Percentiles rank a stretch among this genome's conserved stretches.
Evolutionary conservation across 2,113 vertebrate genomes (phyloP).

Genomic region (Oostethus manadensis): DNA sequence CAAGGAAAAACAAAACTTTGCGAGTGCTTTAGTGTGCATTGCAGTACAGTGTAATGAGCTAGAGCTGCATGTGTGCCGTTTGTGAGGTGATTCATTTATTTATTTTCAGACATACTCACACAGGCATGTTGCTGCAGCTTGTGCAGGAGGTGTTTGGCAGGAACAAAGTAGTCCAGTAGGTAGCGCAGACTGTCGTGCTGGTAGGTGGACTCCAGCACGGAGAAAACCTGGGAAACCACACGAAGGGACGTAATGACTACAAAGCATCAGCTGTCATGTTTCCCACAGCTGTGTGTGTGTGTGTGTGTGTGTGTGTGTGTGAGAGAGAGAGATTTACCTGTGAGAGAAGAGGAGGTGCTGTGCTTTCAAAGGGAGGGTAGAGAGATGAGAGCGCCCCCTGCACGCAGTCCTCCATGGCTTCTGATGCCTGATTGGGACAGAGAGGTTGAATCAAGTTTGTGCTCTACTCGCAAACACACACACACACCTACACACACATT

Average conservation of each 20-base stretch:
- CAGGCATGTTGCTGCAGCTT: constrained; percentile 88
- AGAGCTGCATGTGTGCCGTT: background rate
- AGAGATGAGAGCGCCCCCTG: constrained; percentile 87
- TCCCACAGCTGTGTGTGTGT: background rate
- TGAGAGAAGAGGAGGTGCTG: constrained; percentile 84
- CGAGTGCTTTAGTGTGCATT: constrained; percentile 12
- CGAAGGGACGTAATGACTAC: background rate
- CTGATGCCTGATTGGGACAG: constrained; percentile 74
- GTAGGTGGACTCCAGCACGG: constrained; percentile 86
- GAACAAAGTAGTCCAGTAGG: constrained; percentile 87
- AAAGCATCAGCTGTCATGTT: background rate
- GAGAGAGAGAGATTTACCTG: constrained; percentile 62
- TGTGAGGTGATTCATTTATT: background rate
- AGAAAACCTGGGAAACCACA: constrained; percentile 73
- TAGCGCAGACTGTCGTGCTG: constrained; percentile 86
- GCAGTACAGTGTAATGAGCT: background rate
- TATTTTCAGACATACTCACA: constrained; percentile 69
- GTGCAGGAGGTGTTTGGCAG: constrained; percentile 87
- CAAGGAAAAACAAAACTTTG: constrained; percentile 65
- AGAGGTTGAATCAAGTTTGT: constrained; percentile 18
- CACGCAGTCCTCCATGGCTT: constrained; percentile 91
- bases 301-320: background rate
- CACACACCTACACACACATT: constrained; percentile 23
- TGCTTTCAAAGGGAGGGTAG: constrained; percentile 89
- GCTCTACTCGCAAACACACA: constrained; percentile 26